Evolutionary conservation across 2,113 vertebrate genomes (phyloP), one percentile per base, ranked within the genome.

Genomic region (Xiphophorus maculatus): DNA sequence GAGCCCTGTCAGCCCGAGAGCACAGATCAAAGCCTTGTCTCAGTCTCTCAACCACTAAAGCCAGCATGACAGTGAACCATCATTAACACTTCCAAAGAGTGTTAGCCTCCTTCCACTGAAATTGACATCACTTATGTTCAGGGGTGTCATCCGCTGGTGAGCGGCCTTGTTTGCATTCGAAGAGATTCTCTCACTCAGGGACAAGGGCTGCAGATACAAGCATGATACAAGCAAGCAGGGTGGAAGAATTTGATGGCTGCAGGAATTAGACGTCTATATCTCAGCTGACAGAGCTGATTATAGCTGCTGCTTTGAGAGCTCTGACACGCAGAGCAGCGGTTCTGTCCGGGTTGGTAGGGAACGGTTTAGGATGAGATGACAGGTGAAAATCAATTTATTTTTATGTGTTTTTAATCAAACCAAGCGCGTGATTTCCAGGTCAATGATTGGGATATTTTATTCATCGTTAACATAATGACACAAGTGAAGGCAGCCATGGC

Each of bases 21-120:
- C 86, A 69, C 63, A 78, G 88, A 91, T 90, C 88, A 92, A 91
- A 91, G 88, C 78, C 66, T 40, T 2, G 2, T 82, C 73, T 85
- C 83, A 83, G 82, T 70, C 80, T 86, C 86, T 88, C 85, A 84
- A 81, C 80, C 73, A 74, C 75, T 67, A 76, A 86, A 85, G 84
- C 78, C 87, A 85, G 81, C 79, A n/a, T 87, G 86, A 86, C 84
- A 89, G 78, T 51, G 79, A 85, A 80, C 83, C 87, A 86, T 90
- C 88, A 90, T 89, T 89, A 87, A 90, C 88, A 85, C 87, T 80
- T 25, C 7, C 58, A 7, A 37, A 87, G 78, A 81, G 80, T 15
- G 63, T 70, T 81, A 72, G 81, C 79, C 75, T 64, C 74, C 74
- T 79, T 88, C 73, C 75, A 81, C 66, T 73, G 67, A 81, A 84